A percentile compares a stretch with the other conserved stretches of the same genome.
phyloP scores from a whole-genome alignment of 2,797 vertebrate species.

The Melanotaenia boesemani region DNA sequence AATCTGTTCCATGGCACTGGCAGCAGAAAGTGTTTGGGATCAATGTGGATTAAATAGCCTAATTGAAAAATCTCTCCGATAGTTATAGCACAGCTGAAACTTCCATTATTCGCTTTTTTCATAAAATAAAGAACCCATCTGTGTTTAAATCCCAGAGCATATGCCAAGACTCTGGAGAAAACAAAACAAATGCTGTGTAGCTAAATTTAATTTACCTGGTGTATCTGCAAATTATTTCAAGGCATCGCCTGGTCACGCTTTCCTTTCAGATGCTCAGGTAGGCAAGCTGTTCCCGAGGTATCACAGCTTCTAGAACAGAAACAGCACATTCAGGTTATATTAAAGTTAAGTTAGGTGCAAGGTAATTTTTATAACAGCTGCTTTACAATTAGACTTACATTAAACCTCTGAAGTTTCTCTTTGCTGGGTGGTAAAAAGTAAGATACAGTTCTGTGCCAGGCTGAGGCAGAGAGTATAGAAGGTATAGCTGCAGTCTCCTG shows the following conservation, averaged over 20 bases:
- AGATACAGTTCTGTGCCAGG: slow-evolving; percentile 54
- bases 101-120: slow-evolving; percentile 31
- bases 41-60: slow-evolving; percentile 61
- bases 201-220: slow-evolving; percentile 43
- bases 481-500: slow-evolving; percentile 78
- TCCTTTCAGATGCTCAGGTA: slow-evolving; percentile 3
- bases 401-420: slow-evolving; percentile 29
- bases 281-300: slow-evolving; percentile 12
- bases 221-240: background rate
- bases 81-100: slow-evolving; percentile 43
- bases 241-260: slow-evolving; percentile 16
- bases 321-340: slow-evolving; percentile 13
- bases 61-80: slow-evolving; percentile 49
- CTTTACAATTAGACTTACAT: slow-evolving; percentile 43
- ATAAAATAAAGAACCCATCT: slow-evolving; percentile 33
- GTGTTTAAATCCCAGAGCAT: slow-evolving; percentile 30
- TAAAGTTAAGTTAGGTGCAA: background rate
- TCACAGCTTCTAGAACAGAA: slow-evolving; percentile 42
- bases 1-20: slow-evolving; percentile 44
- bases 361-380: slow-evolving; percentile 8
- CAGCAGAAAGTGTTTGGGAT: slow-evolving; percentile 58
- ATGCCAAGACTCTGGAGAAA: slow-evolving; percentile 32
- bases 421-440: slow-evolving; percentile 31
- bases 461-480: slow-evolving; percentile 71
- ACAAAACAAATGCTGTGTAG: slow-evolving; percentile 8